Conservation (phyloP, 2,888 invertebrate genomes). For the Sycophila texana region DNA sequence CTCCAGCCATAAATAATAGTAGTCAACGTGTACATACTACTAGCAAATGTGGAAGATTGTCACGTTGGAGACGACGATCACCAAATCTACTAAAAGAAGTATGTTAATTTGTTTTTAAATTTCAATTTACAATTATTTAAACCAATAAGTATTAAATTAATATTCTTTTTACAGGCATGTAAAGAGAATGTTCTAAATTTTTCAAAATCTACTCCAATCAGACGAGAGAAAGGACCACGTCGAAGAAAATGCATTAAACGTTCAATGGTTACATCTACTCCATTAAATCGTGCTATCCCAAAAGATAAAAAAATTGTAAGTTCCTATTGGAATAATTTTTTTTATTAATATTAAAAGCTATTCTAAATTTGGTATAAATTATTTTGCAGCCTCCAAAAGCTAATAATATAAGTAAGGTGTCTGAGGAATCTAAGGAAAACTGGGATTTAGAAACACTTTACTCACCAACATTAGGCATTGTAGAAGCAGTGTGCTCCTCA, state of each 20-base stretch:
- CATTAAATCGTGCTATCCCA: slow-evolving; percentile 67
- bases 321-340: background rate
- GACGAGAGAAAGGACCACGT: slow-evolving; percentile 70
- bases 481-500: slow-evolving; percentile 60
- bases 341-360: background rate
- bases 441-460: slow-evolving; percentile 69
- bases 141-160: slow-evolving; percentile 54
- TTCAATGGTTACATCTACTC: slow-evolving; percentile 73
- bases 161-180: slow-evolving; percentile 67
- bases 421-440: slow-evolving; percentile 73
- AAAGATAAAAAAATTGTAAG: slow-evolving; percentile 70
- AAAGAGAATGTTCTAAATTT: slow-evolving; percentile 74
- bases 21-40: slow-evolving; percentile 69
- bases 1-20: slow-evolving; percentile 68
- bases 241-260: slow-evolving; percentile 73
- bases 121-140: slow-evolving; percentile 30
- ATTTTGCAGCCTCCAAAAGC: slow-evolving; percentile 65
- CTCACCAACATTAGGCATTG: slow-evolving; percentile 61
- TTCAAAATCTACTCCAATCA: slow-evolving; percentile 70
- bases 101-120: slow-evolving; percentile 34
- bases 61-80: slow-evolving; percentile 71
- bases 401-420: slow-evolving; percentile 63
- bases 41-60: slow-evolving; percentile 70
- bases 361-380: background rate
- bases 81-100: slow-evolving; percentile 72